Evolutionary conservation across 2,888 invertebrate species (phyloP), one percentile per base, ranked within the genome.

Genomic region (Amiota mariae): DNA sequence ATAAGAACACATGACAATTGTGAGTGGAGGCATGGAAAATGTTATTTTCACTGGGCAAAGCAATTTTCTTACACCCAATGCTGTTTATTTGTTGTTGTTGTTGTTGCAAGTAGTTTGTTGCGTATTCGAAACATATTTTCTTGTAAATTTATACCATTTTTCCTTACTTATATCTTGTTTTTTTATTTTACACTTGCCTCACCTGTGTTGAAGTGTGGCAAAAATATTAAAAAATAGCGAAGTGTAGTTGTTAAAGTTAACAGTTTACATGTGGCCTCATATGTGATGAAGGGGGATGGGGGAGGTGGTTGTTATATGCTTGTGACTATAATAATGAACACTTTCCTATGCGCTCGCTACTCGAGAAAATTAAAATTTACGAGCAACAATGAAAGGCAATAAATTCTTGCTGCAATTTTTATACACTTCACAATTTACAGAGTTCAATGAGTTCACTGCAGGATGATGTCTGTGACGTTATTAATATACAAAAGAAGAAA

Each of bases 351-450:
- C 36, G 36, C 59, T 59, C 59, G 24, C 18, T 24, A 24, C 59
- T 59, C 59, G 59, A 59, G 59, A 59, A 59, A 59, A 59, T 59
- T 59, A 59, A 59, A 59, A 59, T 59, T 59, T 59, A 59, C 59
- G 59, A 59, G 59, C 59, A 59, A 24, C 59, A 59, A 59, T 59
- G 59, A 59, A 59, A 59, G 59, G 59, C n/a, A 59, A 59, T 59
- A 59, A 59, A 59, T 59, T 59, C n/a, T 18, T 24, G 36, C 36
- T 36, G 36, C 36, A 36, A 36, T 36, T 36, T 36, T 36, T 36
- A 36, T 36, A 36, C 36, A 36, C 36, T 36, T 36, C 6, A 36
- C 36, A 36, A 36, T 36, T 36, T 6, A 4, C 4, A 36, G 36
- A 36, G 6, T n/a, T n/a, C n/a, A 36, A 36, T 36, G 36, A 2